Base-by-base conservation (phyloP, 1,140 invertebrate species). In the Leptopilina boulardi region DNA sequence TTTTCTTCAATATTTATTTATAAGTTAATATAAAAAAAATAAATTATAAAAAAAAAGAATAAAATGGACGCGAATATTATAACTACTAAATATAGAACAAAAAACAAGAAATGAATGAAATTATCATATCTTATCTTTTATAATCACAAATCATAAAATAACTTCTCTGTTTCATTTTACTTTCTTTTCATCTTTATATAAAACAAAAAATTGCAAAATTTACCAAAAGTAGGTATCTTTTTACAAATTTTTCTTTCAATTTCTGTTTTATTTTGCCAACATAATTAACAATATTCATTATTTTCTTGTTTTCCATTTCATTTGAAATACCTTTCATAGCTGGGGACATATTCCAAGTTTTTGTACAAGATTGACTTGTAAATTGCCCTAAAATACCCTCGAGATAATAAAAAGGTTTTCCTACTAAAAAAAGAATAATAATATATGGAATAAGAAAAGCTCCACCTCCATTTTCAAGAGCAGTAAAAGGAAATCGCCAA, bases 381-480 rank as follows among this genome's bases (percentile, higher is more conserved):
- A 96, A 97, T 84, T 97, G 96, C 9, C 96, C 96, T 1, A 97
- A 85, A 3, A 94, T 90, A 82, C 94, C 94, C 89, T 98, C 97
- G 91, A 98, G 92, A 84, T 97, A 97, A 88, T 98, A 98, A 81
- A 98, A 93, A 0, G 97, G 97, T 83, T 97, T 95, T 0, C 97
- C 97, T 56, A 97, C 94, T 42, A 98, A 87, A 3, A 98, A 86
- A 70, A 98, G 91, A 54, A 97, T 96, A 38, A 98, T 94, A 18
- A 96, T 93, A 82, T 97, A 97, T 0, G 96, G 96, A 70, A 97
- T 94, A 0, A 97, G 91, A 87, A 98, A 98, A 1, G 94, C 94
- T 1, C 95, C 95, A 56, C 96, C 96, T n/a, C 96, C 96, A 84
- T 97, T 97, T 76, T 96, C 93, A 84, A 96, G 95, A 0, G 96